Evolutionary conservation across 92 coral and sea anemone genomes (phyloP).

Genomic region (Epizoanthus rinbou): DNA sequence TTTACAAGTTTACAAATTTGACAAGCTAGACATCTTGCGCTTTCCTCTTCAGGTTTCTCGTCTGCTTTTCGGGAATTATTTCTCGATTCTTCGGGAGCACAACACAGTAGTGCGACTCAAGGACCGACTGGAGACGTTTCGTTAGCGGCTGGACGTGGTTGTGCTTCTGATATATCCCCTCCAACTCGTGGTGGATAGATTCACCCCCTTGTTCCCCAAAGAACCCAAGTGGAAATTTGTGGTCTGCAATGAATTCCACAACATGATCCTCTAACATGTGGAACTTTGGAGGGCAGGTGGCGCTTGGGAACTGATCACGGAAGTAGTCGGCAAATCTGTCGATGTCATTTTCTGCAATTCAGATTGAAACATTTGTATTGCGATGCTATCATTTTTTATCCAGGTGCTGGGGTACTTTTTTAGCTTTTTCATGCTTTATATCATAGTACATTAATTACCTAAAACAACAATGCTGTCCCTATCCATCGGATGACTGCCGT

Average conservation of each 20-base stretch:
- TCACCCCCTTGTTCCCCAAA: no score
- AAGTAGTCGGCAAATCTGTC: no score
- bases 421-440: no score
- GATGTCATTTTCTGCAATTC: no score
- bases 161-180: neutral
- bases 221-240: no score
- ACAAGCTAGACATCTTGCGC: neutral
- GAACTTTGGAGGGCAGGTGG: neutral
- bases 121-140: neutral
- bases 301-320: neutral
- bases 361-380: no score
- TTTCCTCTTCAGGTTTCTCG: conserved; percentile 3
- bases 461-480: neutral
- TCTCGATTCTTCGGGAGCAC: conserved; percentile 11
- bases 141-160: neutral
- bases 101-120: neutral
- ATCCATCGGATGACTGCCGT: conserved; percentile 18
- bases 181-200: neutral
- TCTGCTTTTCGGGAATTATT: neutral
- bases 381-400: no score
- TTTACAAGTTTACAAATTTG: no score
- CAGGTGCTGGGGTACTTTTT: neutral
- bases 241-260: no score
- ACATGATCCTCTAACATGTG: no score
- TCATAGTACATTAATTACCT: neutral